phyloP scores from a whole-genome alignment of 2,797 vertebrate genomes.

The Apodemus agrarius region DNA sequence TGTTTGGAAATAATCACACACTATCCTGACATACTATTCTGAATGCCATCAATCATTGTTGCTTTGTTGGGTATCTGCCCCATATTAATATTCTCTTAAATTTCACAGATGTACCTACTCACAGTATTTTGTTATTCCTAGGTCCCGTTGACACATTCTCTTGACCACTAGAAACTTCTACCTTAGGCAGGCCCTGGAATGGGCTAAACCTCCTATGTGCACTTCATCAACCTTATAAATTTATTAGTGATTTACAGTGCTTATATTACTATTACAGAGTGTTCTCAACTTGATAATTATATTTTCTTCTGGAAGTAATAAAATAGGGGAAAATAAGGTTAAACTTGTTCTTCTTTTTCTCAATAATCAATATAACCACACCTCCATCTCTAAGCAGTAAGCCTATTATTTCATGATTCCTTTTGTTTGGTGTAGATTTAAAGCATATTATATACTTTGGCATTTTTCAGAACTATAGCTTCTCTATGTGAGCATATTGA shows the following conservation, averaged over 20 bases:
- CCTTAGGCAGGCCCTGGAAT: neutral
- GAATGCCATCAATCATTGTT: neutral
- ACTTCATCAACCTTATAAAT: neutral
- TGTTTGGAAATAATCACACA: neutral
- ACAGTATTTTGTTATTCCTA: neutral
- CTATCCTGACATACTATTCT: neutral
- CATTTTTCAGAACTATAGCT: neutral
- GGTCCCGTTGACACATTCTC: neutral
- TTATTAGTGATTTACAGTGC: neutral
- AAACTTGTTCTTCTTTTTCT: slow-evolving; percentile 23
- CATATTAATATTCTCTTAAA: neutral
- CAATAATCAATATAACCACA: neutral
- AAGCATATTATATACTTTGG: neutral
- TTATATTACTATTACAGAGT: neutral
- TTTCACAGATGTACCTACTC: neutral
- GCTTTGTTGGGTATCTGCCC: neutral
- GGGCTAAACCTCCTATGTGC: neutral
- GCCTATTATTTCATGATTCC: neutral
- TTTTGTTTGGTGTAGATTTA: slow-evolving; percentile 8
- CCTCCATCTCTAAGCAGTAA: neutral
- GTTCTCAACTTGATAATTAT: slow-evolving; percentile 3
- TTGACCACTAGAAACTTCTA: neutral
- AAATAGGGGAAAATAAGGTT: neutral
- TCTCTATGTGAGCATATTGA: neutral
- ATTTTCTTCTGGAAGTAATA: slow-evolving; percentile 19